Evolutionary conservation across 37 sponge, comb jelly and placozoan genomes (phyloP).

Genomic region (Axinella damicornis): DNA sequence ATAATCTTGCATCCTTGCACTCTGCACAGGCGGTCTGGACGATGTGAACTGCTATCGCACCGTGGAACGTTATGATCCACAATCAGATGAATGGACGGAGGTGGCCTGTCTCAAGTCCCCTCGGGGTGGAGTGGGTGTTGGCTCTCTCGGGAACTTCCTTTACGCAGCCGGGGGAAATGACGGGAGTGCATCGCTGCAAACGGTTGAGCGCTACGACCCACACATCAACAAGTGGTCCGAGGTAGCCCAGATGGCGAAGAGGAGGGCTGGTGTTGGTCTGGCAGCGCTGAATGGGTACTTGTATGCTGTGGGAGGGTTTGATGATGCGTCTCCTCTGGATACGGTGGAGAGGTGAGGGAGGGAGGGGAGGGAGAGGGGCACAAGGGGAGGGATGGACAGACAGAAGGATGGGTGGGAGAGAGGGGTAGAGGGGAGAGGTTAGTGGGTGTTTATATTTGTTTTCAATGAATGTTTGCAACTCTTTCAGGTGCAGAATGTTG

Average conservation of each 20-base stretch:
- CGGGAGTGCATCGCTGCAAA: constrained; percentile 80
- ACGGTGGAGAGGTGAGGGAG: constrained; percentile 81
- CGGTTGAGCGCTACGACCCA: constrained; percentile 91
- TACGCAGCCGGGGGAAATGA: constrained; percentile 94
- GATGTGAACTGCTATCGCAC: constrained; percentile 84
- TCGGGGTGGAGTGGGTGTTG: constrained; percentile 93
- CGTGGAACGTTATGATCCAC: constrained; percentile 91
- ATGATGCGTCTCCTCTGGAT: constrained; percentile 88
- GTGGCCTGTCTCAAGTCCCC: constrained; percentile 78
- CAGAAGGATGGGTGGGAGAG: no score
- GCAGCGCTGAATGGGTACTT: constrained; percentile 88
- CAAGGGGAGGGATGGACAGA: not conserved
- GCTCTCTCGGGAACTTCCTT: constrained; percentile 76
- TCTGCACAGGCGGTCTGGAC: constrained; percentile 87
- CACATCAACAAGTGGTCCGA: constrained; percentile 90
- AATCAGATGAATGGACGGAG: constrained; percentile 81
- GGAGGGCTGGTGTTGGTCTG: constrained; percentile 90
- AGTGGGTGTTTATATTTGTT: no score
- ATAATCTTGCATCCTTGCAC: no score
- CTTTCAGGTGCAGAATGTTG: no score
- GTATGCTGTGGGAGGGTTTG: constrained; percentile 97
- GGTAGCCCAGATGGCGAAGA: constrained; percentile 80
- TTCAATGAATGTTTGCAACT: no score
- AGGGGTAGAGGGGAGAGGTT: no score
- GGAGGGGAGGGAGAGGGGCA: not conserved